Conservation (phyloP, 2,797 vertebrate species). For the Pyrocephalus nanus region DNA sequence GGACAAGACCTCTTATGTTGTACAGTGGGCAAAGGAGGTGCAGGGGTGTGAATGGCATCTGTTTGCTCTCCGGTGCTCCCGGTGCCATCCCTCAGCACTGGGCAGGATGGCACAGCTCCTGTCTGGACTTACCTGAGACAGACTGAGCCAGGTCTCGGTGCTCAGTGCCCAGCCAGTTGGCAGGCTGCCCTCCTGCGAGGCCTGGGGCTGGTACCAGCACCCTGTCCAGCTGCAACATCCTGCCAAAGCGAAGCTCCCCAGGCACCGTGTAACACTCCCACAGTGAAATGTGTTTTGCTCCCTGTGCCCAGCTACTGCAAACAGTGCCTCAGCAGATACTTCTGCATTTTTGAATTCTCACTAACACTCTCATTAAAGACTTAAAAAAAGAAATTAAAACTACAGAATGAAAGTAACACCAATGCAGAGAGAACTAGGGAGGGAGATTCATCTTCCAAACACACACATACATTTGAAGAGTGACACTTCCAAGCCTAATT, state of each 20-base stretch:
- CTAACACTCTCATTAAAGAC: not conserved
- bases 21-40: fast-evolving
- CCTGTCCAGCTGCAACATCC: not conserved
- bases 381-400: not conserved
- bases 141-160: fast-evolving
- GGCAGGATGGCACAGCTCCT: fast-evolving
- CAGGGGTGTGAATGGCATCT: fast-evolving
- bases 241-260: not conserved
- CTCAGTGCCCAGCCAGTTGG: not conserved
- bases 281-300: fast-evolving
- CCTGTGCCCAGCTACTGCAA: fast-evolving
- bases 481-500: not conserved
- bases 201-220: fast-evolving
- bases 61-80: fast-evolving
- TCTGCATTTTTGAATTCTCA: not conserved
- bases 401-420: not conserved
- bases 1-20: fast-evolving
- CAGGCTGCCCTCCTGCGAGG: fast-evolving
- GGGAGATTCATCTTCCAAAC: not conserved
- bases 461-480: not conserved
- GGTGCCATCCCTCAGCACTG: fast-evolving
- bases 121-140: fast-evolving
- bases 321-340: not conserved
- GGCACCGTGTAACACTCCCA: fast-evolving
- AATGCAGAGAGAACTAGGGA: not conserved